Conservation (phyloP, 2,888 invertebrate genomes). For the Anticlea derivata region DNA sequence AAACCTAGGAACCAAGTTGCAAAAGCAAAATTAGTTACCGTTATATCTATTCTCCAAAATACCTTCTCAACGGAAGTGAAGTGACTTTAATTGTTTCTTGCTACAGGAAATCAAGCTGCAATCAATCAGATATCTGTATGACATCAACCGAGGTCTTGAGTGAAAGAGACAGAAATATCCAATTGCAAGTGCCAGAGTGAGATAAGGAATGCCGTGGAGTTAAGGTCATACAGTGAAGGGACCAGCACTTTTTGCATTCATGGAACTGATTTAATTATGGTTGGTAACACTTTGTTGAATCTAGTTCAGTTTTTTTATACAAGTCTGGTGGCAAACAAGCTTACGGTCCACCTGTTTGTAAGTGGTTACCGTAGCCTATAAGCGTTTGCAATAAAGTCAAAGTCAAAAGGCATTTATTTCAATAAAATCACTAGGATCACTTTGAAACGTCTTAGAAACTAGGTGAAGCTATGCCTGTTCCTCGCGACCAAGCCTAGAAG, state of each 20-base stretch:
- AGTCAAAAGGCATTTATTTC: too few species aligned
- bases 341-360: too few species aligned
- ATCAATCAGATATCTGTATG: slow-evolving; percentile 16
- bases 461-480: too few species aligned
- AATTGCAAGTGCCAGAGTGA: slow-evolving; percentile 14
- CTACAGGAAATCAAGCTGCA: slow-evolving; percentile 16
- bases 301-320: neutral
- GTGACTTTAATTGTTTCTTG: slow-evolving; percentile 16
- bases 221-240: slow-evolving; percentile 39
- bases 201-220: slow-evolving; percentile 22
- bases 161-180: slow-evolving; percentile 10
- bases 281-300: neutral
- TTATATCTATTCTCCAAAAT: neutral
- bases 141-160: slow-evolving; percentile 15
- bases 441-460: too few species aligned
- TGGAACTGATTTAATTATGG: slow-evolving; percentile 19
- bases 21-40: neutral
- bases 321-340: too few species aligned
- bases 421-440: too few species aligned
- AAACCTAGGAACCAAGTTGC: too few species aligned
- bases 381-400: too few species aligned
- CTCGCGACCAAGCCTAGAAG: too few species aligned
- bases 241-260: slow-evolving; percentile 8
- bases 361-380: too few species aligned
- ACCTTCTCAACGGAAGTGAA: slow-evolving; percentile 14